Percentiles rank a stretch among this genome's conserved stretches.
Conservation (phyloP, 2,113 vertebrate genomes). For the Helogale parvula region DNA sequence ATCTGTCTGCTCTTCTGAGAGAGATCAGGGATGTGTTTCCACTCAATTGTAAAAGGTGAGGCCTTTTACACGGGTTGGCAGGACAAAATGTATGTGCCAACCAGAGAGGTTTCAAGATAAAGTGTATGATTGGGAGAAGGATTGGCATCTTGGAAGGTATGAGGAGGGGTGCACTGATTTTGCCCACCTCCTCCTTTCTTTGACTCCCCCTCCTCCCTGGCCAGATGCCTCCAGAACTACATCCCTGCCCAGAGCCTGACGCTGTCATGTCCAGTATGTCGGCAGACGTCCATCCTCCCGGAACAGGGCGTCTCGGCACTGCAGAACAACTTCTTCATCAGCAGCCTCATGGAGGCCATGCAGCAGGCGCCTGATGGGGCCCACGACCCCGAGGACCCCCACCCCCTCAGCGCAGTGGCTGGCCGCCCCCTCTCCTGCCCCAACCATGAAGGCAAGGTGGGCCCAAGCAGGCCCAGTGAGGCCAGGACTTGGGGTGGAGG, state of each 20-base stretch:
- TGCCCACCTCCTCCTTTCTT: neutral
- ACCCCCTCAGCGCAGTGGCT: conserved; percentile 89
- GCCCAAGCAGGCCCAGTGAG: conserved; percentile 83
- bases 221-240: conserved; percentile 96
- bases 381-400: conserved; percentile 79
- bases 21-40: neutral
- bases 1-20: neutral
- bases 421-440: conserved; percentile 94
- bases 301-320: conserved; percentile 95
- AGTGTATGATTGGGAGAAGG: neutral
- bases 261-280: conserved; percentile 94
- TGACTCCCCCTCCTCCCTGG: conserved; percentile 18
- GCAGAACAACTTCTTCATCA: conserved; percentile 99
- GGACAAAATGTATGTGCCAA: neutral
- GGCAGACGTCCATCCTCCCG: conserved; percentile 96
- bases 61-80: neutral
- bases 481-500: conserved; percentile 77
- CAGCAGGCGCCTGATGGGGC: conserved; percentile 90
- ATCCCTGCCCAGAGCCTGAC: conserved; percentile 96
- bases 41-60: neutral
- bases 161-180: neutral
- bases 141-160: neutral
- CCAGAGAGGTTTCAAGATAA: neutral
- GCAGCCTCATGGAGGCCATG: conserved; percentile 97
- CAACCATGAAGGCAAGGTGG: conserved; percentile 96